Base-by-base conservation (phyloP, 2,888 invertebrate species). In the Caradrina kadenii region DNA sequence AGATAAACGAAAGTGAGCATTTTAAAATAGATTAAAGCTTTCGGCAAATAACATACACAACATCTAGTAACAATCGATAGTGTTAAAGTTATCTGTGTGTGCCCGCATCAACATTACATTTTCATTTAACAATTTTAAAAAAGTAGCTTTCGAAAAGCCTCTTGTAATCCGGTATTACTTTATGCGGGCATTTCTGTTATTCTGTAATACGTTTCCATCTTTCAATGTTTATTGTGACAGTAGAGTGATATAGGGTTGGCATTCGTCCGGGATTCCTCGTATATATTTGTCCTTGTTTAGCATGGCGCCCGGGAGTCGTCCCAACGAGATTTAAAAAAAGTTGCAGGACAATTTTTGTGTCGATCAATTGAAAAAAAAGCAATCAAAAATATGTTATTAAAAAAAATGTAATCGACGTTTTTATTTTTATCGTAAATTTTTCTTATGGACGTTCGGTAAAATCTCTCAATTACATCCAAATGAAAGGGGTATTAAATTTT, bases 91-190 rank as follows among this genome's bases (percentile, higher is more conserved):
- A 71, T n/a, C n/a, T n/a, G 15, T 56, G 52, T 58, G 62, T 19
- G 15, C 82, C 83, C 82, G 79, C 76, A 82, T 82, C 19, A 15
- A 54, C 39, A 35, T 48, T 62, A 45, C 19, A 71, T 56, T 63
- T 35, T 64, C 54, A 70, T 68, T 74, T 52, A n/a, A 42, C 22
- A 42, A 66, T 69, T 59, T 58, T 45, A 70, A 71, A 62, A 63
- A 54, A n/a, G n/a, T 22, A 64, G 70, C 72, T 76, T 82, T 81
- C 74, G 35, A 75, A 76, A 63, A 52, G 39, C 42, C 60, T 73
- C 45, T 67, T 6, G 58, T 69, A 70, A 73, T 74, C 54, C 45
- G 54, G 54, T 52, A 26, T 17, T 50, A 49, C 26, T 59, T 22
- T 53, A 82, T 82, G 69, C 78, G 80, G 79, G 74, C 15, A 54